A percentile compares a stretch with the other conserved stretches of the same genome.
These are phyloP conservation scores for Mythimna pallens DNA, from an alignment of 2,888 invertebrate species.

Conservation along the genomic window DNA sequence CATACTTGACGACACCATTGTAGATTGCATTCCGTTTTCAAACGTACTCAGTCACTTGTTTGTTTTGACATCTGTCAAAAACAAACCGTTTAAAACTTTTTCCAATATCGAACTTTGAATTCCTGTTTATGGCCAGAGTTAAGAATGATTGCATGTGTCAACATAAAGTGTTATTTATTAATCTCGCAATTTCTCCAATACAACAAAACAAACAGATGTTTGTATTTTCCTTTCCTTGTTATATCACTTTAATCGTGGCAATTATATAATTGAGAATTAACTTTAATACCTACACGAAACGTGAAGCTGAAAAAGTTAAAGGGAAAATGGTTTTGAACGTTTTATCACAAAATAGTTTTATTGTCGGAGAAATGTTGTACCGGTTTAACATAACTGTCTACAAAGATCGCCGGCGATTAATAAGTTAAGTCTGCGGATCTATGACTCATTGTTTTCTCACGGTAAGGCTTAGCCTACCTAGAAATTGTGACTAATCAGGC, in stretches of 20 bases:
- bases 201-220: slow-evolving; percentile 16
- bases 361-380: slow-evolving; percentile 49
- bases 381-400: slow-evolving; percentile 60
- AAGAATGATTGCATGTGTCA: slow-evolving; percentile 11
- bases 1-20: slow-evolving; percentile 85
- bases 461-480: slow-evolving; percentile 73
- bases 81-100: not conserved
- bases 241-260: slow-evolving; percentile 48
- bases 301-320: slow-evolving; percentile 42
- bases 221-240: slow-evolving; percentile 13
- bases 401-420: slow-evolving; percentile 61
- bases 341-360: slow-evolving; percentile 36
- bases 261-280: slow-evolving; percentile 62
- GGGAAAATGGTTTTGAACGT: slow-evolving; percentile 51
- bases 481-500: slow-evolving; percentile 81
- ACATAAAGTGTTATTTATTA: slow-evolving; percentile 10
- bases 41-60: slow-evolving; percentile 62
- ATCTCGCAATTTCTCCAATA: not conserved
- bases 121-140: not conserved
- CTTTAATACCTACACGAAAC: slow-evolving; percentile 49
- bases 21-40: slow-evolving; percentile 73
- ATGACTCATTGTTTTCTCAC: slow-evolving; percentile 82
- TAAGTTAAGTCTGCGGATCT: slow-evolving; percentile 68
- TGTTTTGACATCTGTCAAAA: slow-evolving; percentile 65
- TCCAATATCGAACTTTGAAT: slow-evolving; percentile 36